Base-by-base conservation (phyloP, 2,113 vertebrate species). In the Corydoras sp. region DNA sequence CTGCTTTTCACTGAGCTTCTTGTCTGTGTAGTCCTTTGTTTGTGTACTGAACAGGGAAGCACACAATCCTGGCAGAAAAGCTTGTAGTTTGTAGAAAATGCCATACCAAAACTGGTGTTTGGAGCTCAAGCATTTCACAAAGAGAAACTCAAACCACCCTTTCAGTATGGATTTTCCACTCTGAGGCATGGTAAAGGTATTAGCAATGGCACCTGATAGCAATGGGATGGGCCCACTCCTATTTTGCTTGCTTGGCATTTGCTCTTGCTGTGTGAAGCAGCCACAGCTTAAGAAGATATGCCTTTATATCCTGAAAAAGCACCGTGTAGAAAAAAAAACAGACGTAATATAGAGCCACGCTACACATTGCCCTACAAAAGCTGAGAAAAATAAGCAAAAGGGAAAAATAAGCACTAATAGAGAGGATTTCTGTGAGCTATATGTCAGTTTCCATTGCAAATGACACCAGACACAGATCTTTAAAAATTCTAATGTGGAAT, bases 201-300 rank as follows among this genome's bases (percentile, higher is more conserved):
- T 43, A 43, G 35, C 35, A 43, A 43, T 43, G 35, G 35, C 35
- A 43, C 35, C 35, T 43, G 35, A 43, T 43, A 43, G 35, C 35
- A 43, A 43, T 8, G 35, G 35, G 35, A 43, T 43, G 35, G 62
- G 72, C 62, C 30, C 59, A 62, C 49, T 68, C 62, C 49, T 58
- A 62, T 77, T 77, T 61, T 75, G 67, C 70, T 73, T 71, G 69
- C 70, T 29, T 77, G 72, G 69, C 77, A 74, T 68, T 79, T 61
- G 49, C 60, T 67, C 58, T 49, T 62, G 48, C 53, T 65, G 10
- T 63, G 62, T 58, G 72, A 65, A 68, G 29, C 68, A 72, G 56
- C 65, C 53, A 59, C 6, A 18, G 53, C 59, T 74, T 73, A 75
- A 31, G 7, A 14, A 62, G 58, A 55, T 76, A 61, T 58, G 18